Conservation (phyloP, 1,140 invertebrate species). For the Trissolcus basalis region DNA sequence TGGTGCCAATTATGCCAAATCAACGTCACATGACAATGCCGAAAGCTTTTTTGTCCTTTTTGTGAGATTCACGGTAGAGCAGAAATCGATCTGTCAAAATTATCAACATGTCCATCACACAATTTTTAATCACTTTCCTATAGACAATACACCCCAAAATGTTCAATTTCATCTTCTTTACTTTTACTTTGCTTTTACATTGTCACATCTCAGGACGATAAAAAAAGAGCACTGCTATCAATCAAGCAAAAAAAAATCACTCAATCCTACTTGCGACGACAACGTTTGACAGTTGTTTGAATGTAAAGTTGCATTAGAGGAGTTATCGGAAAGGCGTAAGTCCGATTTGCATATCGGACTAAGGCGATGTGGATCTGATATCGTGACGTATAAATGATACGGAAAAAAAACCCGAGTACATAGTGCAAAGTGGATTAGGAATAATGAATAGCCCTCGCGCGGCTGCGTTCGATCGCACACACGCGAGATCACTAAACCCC, state of each 20-base stretch:
- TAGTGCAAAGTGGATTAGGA: constrained; percentile 67
- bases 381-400: constrained; percentile 35
- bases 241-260: constrained; percentile 32
- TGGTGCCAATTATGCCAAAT: constrained; percentile 76
- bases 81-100: constrained; percentile 32
- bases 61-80: constrained; percentile 19
- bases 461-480: constrained; percentile 56
- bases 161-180: too few relatives aligned
- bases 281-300: constrained; percentile 33
- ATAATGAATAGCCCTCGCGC: constrained; percentile 65
- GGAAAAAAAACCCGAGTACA: constrained; percentile 29
- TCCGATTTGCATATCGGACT: constrained; percentile 53
- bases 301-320: constrained; percentile 33
- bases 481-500: constrained; percentile 57
- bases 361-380: constrained; percentile 33
- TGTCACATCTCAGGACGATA: too few relatives aligned
- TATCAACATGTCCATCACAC: constrained; percentile 29
- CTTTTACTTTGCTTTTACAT: neutral
- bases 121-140: constrained; percentile 20
- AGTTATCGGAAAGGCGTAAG: constrained; percentile 28
- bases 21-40: constrained; percentile 73
- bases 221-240: constrained; percentile 22
- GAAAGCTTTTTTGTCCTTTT: constrained; percentile 11
- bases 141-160: too few relatives aligned
- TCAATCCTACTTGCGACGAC: constrained; percentile 8